Evolutionary conservation across 2,113 vertebrate species (phyloP).

Genomic region (Phalacrocorax aristotelis): DNA sequence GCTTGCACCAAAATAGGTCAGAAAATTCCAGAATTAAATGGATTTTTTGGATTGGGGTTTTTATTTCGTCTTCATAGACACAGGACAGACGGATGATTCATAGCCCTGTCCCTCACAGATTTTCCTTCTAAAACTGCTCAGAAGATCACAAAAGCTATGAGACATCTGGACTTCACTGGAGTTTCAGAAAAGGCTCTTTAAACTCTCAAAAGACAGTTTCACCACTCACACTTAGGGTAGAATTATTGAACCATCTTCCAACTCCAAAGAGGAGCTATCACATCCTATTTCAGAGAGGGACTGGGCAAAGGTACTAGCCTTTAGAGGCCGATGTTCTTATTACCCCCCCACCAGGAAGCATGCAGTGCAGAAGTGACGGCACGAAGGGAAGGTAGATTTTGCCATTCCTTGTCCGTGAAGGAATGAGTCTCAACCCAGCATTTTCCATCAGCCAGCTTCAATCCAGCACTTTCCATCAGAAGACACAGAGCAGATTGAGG

Average conservation of each 20-base stretch:
- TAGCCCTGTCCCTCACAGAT: neutral
- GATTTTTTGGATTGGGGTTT: neutral
- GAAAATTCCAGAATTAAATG: conserved; percentile 40
- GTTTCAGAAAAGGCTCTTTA: neutral
- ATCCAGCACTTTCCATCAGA: neutral
- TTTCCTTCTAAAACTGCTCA: neutral
- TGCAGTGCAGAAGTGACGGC: neutral
- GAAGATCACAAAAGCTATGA: neutral
- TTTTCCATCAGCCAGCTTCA: neutral
- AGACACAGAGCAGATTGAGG: neutral
- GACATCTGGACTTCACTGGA: neutral
- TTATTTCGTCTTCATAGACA: neutral
- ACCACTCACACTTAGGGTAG: neutral
- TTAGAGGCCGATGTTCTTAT: neutral
- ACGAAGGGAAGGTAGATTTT: neutral
- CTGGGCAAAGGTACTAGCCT: neutral
- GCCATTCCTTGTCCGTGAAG: neutral
- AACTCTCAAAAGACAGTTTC: neutral
- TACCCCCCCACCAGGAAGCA: neutral
- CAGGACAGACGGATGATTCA: neutral
- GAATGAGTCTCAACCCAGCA: neutral
- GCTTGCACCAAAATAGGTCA: neutral
- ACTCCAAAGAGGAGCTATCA: neutral
- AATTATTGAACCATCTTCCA: neutral
- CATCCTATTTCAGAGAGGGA: neutral